Conservation (phyloP, 2,113 vertebrate species). For the Peromyscus polionotus region DNA sequence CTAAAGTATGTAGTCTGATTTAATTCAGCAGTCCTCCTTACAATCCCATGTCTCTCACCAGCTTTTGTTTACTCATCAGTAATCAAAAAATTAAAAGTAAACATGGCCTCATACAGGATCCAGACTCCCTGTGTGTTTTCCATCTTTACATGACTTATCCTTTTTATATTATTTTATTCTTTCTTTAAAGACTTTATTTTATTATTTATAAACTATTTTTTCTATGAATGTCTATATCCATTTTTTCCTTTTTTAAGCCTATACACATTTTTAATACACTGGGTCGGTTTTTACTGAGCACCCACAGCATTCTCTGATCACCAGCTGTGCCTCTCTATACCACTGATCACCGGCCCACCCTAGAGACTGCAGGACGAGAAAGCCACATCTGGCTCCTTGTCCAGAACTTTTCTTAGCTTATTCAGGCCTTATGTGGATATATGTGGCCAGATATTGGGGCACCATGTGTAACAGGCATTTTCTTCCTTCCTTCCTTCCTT, state of each 20-base stretch:
- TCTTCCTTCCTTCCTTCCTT: background rate
- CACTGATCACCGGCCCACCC: background rate
- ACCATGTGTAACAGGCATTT: background rate
- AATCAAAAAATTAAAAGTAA: too few species aligned
- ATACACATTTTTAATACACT: background rate
- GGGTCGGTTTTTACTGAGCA: too few species aligned
- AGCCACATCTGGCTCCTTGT: background rate
- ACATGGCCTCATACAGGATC: too few species aligned
- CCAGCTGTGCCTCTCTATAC: background rate
- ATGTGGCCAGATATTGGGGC: background rate
- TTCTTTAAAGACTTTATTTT: background rate
- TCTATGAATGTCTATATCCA: background rate
- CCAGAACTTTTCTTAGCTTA: background rate
- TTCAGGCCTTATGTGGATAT: background rate
- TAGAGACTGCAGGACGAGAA: background rate
- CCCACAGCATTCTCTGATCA: background rate
- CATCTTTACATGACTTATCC: background rate
- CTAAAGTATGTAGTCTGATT: too few species aligned
- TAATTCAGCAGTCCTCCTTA: too few species aligned
- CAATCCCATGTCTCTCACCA: too few species aligned
- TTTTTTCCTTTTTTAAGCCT: background rate
- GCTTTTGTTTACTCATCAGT: too few species aligned
- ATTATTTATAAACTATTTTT: background rate
- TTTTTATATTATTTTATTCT: background rate
- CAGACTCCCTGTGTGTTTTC: too few species aligned